Conservation (phyloP, 1,140 invertebrate species). For the Trichonephila clavata region DNA sequence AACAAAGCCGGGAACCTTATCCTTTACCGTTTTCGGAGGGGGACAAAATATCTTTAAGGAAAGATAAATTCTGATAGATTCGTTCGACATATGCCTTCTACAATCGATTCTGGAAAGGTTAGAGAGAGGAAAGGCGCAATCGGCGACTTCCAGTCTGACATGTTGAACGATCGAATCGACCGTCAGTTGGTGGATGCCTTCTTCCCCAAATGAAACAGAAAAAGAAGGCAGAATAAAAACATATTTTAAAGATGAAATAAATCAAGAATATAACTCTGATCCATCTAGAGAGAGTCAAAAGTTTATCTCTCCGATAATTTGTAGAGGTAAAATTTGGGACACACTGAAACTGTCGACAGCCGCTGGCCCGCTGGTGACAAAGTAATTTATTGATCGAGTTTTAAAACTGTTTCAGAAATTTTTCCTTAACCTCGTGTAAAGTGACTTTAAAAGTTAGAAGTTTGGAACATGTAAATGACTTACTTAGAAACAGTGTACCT, state of each 20-base stretch:
- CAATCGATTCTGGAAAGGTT: conserved; percentile 53
- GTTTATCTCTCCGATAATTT: conserved; percentile 72
- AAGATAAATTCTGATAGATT: conserved; percentile 72
- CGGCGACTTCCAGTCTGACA: conserved; percentile 66
- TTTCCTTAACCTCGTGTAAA: not conserved
- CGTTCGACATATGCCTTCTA: conserved; percentile 71
- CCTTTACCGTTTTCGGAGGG: not conserved
- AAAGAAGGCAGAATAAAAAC: conserved; percentile 30
- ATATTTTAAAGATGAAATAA: conserved; percentile 64
- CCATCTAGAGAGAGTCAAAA: conserved; percentile 67
- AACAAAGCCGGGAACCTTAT: conserved; percentile 6
- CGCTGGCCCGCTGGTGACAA: conserved; percentile 8
- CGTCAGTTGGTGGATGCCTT: conserved; percentile 6
- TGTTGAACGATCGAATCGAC: conserved; percentile 68
- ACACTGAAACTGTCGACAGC: conserved; percentile 53
- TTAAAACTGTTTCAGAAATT: conserved; percentile 26
- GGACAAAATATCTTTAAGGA: conserved; percentile 42
- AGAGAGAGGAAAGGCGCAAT: conserved; percentile 1
- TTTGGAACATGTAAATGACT: not conserved
- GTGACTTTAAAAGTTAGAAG: not conserved
- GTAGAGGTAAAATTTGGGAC: conserved; percentile 56
- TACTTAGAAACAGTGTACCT: too few relatives aligned
- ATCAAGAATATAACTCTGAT: conserved; percentile 53
- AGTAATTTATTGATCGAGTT: conserved; percentile 63
- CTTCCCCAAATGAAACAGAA: conserved; percentile 43